Conservation (phyloP, 2,888 invertebrate genomes). For the Molorchus minor region DNA sequence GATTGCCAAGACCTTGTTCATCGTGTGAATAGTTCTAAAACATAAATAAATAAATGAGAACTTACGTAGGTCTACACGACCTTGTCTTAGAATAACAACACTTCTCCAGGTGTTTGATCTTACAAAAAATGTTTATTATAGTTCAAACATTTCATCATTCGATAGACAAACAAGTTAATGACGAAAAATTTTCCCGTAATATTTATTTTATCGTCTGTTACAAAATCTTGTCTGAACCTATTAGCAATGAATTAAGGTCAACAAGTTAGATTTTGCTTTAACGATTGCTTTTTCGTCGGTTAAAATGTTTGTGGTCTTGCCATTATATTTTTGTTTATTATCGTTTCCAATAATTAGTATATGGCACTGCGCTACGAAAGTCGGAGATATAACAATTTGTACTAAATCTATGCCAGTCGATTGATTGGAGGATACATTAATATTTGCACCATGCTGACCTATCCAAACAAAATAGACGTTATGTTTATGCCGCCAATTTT, state of each 20-base stretch:
- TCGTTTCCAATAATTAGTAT: too few species aligned
- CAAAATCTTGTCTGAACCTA: not conserved
- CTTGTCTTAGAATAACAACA: not conserved
- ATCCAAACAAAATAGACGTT: too few species aligned
- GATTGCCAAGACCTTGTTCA: too few species aligned
- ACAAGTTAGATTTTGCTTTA: not conserved
- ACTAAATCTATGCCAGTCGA: too few species aligned
- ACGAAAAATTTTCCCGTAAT: slow-evolving; percentile 6
- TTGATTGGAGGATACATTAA: too few species aligned
- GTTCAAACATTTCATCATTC: not conserved
- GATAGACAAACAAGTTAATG: not conserved
- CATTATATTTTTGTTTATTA: too few species aligned
- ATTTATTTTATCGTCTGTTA: slow-evolving; percentile 4
- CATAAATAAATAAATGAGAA: too few species aligned
- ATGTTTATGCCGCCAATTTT: too few species aligned
- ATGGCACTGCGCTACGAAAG: too few species aligned
- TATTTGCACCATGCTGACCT: too few species aligned
- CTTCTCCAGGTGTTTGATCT: not conserved
- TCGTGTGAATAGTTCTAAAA: too few species aligned
- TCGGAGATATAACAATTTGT: too few species aligned
- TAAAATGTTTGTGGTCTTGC: slow-evolving; percentile 4
- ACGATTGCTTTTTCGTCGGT: not conserved
- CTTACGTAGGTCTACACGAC: not conserved
- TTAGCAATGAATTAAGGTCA: slow-evolving; percentile 8
- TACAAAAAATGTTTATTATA: not conserved